phyloP scores from a whole-genome alignment of 2,113 vertebrate species.

The Alosa alosa region DNA sequence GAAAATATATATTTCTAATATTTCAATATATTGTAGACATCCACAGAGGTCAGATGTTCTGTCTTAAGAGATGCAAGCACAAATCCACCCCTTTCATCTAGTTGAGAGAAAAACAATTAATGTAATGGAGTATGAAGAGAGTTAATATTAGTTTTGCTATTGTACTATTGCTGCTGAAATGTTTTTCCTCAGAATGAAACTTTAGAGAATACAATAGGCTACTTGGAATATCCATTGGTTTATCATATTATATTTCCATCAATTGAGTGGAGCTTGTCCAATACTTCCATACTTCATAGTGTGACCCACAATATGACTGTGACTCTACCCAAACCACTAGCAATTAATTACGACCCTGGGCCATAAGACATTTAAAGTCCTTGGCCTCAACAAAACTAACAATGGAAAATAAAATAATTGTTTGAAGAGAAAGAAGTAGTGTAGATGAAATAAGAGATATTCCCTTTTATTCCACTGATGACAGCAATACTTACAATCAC shows the following conservation, averaged over 20 bases:
- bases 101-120: not conserved
- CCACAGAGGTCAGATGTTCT: not conserved
- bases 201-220: not conserved
- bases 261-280: not conserved
- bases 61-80: not conserved
- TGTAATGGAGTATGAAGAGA: not conserved
- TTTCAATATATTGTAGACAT: not conserved
- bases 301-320: not conserved
- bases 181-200: not conserved
- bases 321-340: not conserved
- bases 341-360: not conserved
- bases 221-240: not conserved
- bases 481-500: not conserved
- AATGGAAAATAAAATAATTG: not conserved
- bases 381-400: not conserved
- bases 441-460: not conserved
- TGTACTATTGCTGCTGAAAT: not conserved
- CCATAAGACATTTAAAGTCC: not conserved
- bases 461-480: not conserved
- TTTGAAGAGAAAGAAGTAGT: not conserved
- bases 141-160: not conserved
- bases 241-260: not conserved
- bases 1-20: not conserved
- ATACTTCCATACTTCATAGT: not conserved
- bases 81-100: not conserved